Base-by-base conservation (phyloP, 2,113 vertebrate genomes). In the Oriolus oriolus region DNA sequence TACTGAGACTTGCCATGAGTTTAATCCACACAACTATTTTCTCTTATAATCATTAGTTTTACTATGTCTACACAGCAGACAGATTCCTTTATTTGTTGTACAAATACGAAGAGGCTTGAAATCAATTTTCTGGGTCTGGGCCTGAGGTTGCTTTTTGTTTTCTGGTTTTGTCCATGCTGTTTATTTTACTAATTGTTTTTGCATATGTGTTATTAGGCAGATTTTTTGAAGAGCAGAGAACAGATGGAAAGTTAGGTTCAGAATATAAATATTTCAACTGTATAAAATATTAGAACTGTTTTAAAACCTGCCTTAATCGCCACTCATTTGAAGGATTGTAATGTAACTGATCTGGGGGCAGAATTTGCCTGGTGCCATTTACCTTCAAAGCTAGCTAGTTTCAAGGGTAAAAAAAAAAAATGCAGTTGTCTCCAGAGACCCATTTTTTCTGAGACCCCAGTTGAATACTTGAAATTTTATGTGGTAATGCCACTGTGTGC, bases 181-280 rank as follows among this genome's bases (percentile, higher is more conserved):
- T 92, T 88, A 89, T 80, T 94, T 87, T 82, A 57, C 22, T 80
- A 69, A 74, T 81, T 92, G 31, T 74, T 93, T 81, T 69, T 84
- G 28, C 23, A 10, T 53, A 65, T 56, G 9, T 74, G 7, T 44
- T 79, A 76, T 63, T 47, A 81, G 18, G 28, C 13, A 87, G 39
- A 7, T 42, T 74, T 92, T 86, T 11, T 52, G 24, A 86, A 64
- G 6, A 81, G 6, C 52, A 75, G 16, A 64, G 22, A 86, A 57
- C 47, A 90, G 50, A 90, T 23, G 42, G 64, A 54, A 78, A 87
- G 7, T 53, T 47, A 74, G 6, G 5, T 66, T 78, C 42, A 78
- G n/a, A 81, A 92, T 89, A 81, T 0, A 78, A 87, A 26, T 49
- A 41, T 57, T 83, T 75, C 26, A 57, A 70, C 26, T 6, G 19